These are phyloP conservation scores for Buceros bicornis DNA, from an alignment of 2,797 vertebrate genomes.

Conservation along the genomic window DNA sequence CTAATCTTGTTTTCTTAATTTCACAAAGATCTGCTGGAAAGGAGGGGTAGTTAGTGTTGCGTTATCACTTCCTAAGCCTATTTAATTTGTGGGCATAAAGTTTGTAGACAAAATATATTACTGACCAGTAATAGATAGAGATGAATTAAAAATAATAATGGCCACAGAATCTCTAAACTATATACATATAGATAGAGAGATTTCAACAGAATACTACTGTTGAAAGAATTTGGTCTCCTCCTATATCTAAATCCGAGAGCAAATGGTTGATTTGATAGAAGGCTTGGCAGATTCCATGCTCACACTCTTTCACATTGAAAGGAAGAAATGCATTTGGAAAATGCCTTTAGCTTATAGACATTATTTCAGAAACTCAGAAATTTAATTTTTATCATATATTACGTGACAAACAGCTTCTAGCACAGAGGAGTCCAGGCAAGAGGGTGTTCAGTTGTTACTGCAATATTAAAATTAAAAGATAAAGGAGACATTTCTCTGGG, in stretches of 20 bases:
- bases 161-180: not conserved
- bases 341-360: not conserved
- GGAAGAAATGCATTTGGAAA: not conserved
- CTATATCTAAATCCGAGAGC: not conserved
- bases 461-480: not conserved
- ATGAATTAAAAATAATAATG: not conserved
- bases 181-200: too few relatives aligned
- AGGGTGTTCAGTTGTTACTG: accelerated
- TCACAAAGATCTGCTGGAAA: not conserved
- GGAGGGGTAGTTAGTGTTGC: not conserved
- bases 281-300: not conserved
- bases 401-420: not conserved
- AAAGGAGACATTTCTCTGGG: not conserved
- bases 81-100: not conserved
- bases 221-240: not conserved
- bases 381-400: not conserved
- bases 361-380: not conserved
- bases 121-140: not conserved
- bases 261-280: not conserved
- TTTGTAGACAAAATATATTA: not conserved
- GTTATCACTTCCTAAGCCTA: not conserved
- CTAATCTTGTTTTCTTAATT: not conserved
- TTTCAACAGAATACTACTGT: not conserved
- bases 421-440: not conserved
- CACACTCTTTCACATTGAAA: not conserved